Percentiles rank a stretch among this genome's conserved stretches.
These are phyloP conservation scores for Amblyopsis rosae DNA, from an alignment of 2,113 vertebrate species.

Conservation along the genomic window DNA sequence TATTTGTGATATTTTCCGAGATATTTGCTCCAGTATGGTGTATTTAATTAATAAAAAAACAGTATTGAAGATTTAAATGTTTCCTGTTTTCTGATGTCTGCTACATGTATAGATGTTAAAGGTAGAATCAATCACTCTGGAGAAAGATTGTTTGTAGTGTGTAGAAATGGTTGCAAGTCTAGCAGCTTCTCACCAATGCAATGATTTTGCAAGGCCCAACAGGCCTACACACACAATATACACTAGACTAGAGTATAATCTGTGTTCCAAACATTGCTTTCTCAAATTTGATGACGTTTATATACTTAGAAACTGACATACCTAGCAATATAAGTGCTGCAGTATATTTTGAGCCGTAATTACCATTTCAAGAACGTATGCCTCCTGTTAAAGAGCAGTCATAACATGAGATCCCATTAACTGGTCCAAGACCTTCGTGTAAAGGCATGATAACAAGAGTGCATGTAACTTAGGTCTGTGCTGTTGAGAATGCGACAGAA, in stretches of 20 bases:
- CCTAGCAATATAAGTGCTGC: background rate
- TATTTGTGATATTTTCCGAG: constrained; percentile 99
- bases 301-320: background rate
- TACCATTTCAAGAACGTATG: constrained; percentile 9
- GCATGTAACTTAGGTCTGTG: constrained; percentile 15
- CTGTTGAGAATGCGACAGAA: background rate
- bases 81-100: constrained; percentile 44
- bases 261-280: background rate
- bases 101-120: constrained; percentile 4
- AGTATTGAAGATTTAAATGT: constrained; percentile 85
- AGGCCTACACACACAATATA: background rate
- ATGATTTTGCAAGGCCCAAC: too few relatives aligned
- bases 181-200: too few relatives aligned
- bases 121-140: too few relatives aligned
- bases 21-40: constrained; percentile 99
- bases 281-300: background rate
- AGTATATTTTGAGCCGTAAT: constrained; percentile 4
- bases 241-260: background rate
- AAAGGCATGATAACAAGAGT: constrained; percentile 12
- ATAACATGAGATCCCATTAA: constrained; percentile 20
- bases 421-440: constrained; percentile 17
- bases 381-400: constrained; percentile 2
- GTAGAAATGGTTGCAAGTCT: too few relatives aligned
- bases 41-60: constrained; percentile 99
- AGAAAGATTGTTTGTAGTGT: too few relatives aligned